Percentiles rank a stretch among this genome's conserved stretches.
These are phyloP conservation scores for Ptilonorhynchus violaceus DNA, from an alignment of 2,113 vertebrate species.

Conservation along the genomic window DNA sequence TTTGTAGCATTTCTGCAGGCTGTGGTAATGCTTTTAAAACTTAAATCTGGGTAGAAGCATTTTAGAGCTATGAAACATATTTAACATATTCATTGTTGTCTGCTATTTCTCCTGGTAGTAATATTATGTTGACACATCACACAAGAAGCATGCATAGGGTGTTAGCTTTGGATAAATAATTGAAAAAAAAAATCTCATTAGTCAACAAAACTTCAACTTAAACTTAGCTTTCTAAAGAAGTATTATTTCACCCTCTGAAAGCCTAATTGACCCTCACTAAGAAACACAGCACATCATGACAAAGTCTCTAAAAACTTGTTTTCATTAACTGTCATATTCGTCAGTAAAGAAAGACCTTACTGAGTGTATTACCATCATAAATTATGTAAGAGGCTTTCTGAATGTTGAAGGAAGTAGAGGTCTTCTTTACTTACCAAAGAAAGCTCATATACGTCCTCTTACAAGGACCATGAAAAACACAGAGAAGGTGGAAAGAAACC, in stretches of 20 bases:
- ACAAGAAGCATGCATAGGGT: neutral
- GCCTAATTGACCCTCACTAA: neutral
- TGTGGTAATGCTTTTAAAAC: neutral
- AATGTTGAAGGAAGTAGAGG: neutral
- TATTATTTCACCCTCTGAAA: neutral
- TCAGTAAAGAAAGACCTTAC: neutral
- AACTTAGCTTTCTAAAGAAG: neutral
- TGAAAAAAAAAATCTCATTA: neutral
- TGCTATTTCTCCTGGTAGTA: neutral
- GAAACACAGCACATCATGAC: neutral
- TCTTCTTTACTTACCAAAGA: neutral
- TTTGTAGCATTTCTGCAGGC: neutral
- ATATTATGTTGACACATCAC: neutral
- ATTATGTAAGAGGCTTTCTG: neutral
- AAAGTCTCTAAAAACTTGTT: neutral
- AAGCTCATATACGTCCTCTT: neutral
- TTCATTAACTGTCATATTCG: neutral
- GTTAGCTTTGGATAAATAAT: neutral
- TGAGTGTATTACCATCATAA: neutral
- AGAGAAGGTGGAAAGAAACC: neutral
- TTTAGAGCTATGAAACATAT: neutral
- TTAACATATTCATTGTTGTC: neutral
- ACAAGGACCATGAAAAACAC: neutral
- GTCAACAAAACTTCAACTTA: neutral
- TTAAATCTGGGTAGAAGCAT: neutral